Evolutionary conservation across 2,797 vertebrate species (phyloP).

Genomic region (Leontocebus nigricollis): DNA sequence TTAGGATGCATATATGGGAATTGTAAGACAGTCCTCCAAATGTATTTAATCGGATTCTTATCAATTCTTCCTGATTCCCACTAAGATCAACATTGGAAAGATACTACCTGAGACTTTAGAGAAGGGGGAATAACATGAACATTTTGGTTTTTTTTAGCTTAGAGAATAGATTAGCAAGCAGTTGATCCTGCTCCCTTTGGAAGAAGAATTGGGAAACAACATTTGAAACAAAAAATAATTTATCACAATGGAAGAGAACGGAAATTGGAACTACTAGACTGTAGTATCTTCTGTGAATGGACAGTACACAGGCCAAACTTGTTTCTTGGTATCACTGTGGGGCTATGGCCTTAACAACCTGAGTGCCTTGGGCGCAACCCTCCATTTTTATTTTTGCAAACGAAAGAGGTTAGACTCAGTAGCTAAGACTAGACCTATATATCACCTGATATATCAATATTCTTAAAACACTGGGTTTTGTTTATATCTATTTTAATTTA

Average conservation of each 20-base stretch:
- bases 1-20: not conserved
- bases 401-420: not conserved
- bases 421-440: not conserved
- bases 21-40: not conserved
- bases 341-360: not conserved
- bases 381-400: not conserved
- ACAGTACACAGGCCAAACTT: not conserved
- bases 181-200: not conserved
- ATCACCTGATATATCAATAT: not conserved
- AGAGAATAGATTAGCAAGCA: not conserved
- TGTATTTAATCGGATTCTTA: not conserved
- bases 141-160: not conserved
- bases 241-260: not conserved
- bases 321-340: not conserved
- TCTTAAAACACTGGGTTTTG: not conserved
- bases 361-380: not conserved
- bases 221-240: not conserved
- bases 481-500: slow-evolving; percentile 26
- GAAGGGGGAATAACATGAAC: not conserved
- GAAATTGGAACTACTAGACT: not conserved
- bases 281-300: not conserved
- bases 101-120: not conserved
- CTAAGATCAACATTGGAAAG: not conserved
- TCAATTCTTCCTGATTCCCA: not conserved
- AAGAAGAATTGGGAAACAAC: slow-evolving; percentile 7